Conservation (phyloP, 2,113 vertebrate species). For the Aptenodytes forsteri region DNA sequence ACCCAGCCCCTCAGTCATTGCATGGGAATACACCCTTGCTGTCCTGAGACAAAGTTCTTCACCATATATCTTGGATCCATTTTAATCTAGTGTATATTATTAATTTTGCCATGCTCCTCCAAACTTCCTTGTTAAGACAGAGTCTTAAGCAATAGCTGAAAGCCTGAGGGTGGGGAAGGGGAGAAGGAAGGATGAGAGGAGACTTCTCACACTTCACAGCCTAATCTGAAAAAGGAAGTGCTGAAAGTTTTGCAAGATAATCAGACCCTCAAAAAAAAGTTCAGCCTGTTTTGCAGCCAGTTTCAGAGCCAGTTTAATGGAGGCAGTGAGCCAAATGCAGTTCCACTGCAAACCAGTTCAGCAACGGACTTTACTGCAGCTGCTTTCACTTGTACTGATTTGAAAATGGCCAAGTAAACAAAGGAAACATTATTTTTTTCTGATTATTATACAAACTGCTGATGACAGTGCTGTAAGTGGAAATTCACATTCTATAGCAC, state of each 20-base stretch:
- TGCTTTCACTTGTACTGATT: background rate
- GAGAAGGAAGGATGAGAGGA: background rate
- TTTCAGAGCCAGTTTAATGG: background rate
- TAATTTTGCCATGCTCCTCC: background rate
- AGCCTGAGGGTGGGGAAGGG: background rate
- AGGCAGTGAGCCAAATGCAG: background rate
- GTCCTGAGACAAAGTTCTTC: background rate
- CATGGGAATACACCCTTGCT: background rate
- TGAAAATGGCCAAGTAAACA: background rate
- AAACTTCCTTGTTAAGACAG: background rate
- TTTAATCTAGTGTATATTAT: background rate
- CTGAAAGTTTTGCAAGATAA: constrained; percentile 15
- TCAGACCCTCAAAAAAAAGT: background rate
- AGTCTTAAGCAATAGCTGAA: constrained; percentile 15
- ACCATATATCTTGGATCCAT: background rate
- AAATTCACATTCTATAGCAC: background rate
- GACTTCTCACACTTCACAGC: background rate
- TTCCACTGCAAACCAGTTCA: background rate
- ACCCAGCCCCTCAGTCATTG: background rate
- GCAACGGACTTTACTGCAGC: background rate
- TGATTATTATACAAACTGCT: background rate
- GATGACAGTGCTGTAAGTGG: background rate
- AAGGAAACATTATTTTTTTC: background rate
- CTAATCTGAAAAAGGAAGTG: constrained; percentile 20
- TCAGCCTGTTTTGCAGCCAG: background rate